phyloP scores from a whole-genome alignment of 2,797 vertebrate genomes.

The Pampus argenteus region DNA sequence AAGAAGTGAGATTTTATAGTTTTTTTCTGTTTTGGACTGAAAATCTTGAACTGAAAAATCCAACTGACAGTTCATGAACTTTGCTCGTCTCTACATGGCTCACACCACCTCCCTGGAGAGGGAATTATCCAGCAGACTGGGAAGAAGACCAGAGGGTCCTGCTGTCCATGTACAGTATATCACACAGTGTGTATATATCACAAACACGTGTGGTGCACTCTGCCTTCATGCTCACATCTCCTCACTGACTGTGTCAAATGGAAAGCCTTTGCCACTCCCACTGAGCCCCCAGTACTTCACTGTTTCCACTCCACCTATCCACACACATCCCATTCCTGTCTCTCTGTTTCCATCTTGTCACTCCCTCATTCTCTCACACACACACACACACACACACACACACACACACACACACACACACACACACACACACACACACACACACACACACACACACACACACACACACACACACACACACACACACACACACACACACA shows the following conservation, averaged over 20 bases:
- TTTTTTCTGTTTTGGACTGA: neutral
- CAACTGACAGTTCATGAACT: slow-evolving; percentile 18
- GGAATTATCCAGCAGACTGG: slow-evolving; percentile 47
- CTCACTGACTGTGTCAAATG: slow-evolving; percentile 16
- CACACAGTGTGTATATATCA: slow-evolving; percentile 2
- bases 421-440: slow-evolving; percentile 22
- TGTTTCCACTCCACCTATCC: neutral
- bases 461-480: slow-evolving; percentile 22
- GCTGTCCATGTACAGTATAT: slow-evolving; percentile 13
- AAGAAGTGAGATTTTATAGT: neutral
- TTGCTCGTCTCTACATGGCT: slow-evolving; percentile 19
- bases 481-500: slow-evolving; percentile 22
- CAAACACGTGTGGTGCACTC: slow-evolving; percentile 4
- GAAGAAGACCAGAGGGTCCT: slow-evolving; percentile 27
- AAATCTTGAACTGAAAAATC: neutral
- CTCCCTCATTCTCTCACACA: slow-evolving; percentile 15
- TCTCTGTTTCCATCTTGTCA: slow-evolving; percentile 4
- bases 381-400: slow-evolving; percentile 32
- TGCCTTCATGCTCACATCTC: slow-evolving; percentile 11
- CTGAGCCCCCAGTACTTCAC: neutral
- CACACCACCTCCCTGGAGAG: slow-evolving; percentile 36
- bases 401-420: slow-evolving; percentile 26
- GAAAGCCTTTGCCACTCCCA: slow-evolving; percentile 28
- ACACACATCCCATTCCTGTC: neutral
- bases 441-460: slow-evolving; percentile 22